Evolutionary conservation across 2,113 vertebrate species (phyloP), one percentile per base, ranked within the genome.

Genomic region (Ictalurus punctatus): DNA sequence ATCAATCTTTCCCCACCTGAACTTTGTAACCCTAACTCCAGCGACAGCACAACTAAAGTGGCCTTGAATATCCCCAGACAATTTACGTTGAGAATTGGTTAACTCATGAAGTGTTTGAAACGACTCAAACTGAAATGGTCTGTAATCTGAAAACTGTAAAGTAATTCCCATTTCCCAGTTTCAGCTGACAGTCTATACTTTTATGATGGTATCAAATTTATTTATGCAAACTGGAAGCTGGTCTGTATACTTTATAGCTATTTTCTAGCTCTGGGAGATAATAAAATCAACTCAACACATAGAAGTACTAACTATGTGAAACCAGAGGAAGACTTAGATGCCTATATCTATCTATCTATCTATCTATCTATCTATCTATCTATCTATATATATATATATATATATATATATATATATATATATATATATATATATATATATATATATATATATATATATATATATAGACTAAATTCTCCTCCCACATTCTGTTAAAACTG

Each of bases 1-100:
- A 86, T 89, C 88, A 86, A 65, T 90, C 76, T 89, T 84, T 92
- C 56, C 84, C 78, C 83, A 88, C 86, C 90, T 90, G 91, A 90
- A 88, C 69, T 83, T 84, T 89, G 86, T 90, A 90, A 87, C 71
- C 76, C 83, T 86, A 89, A 87, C 89, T 81, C 82, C 12, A 30
- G 56, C 63, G 40, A 19, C 34, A 79, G 40, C 52, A 12, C 82
- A 10, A 86, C 69, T 85, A 85, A 86, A 87, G 88, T 83, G 69
- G 52, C 44, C 52, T 83, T 88, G 81, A 88, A 90, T 85, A 30
- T 87, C 67, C 65, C 48, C 74, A 59, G 61, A 84, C 40, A 74
- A 23, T 89, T 89, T 80, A 37, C 65, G 76, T 27, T 44, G 80
- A 86, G 90, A 91, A 90, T 85, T 86, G 34, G 73, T 73, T 83